Evolutionary conservation across 2,797 vertebrate species (phyloP).

Genomic region (Clamator glandarius): DNA sequence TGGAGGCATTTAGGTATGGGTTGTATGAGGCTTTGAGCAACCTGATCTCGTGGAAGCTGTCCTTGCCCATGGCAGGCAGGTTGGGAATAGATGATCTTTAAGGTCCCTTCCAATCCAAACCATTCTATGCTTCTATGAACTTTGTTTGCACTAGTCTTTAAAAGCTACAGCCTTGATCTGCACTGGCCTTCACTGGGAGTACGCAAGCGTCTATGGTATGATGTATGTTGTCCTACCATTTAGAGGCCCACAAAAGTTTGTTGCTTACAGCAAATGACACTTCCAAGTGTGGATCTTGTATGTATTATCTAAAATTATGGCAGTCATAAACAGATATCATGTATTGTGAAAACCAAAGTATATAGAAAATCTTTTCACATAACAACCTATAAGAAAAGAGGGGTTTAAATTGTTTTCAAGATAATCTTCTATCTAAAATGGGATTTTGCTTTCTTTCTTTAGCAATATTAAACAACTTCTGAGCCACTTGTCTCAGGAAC

Average conservation of each 20-base stretch:
- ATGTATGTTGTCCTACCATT: not conserved
- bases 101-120: too few species aligned
- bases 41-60: too few species aligned
- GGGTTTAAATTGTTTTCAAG: not conserved
- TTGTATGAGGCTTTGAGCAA: too few species aligned
- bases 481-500: not conserved
- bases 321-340: not conserved
- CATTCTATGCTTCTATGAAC: too few species aligned
- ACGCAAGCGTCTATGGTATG: fast-evolving
- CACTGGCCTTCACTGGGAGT: not conserved
- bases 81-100: too few species aligned
- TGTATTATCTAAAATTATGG: not conserved
- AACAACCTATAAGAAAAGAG: not conserved
- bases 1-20: too few species aligned
- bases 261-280: not conserved
- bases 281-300: not conserved
- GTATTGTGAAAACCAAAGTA: not conserved
- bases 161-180: not conserved
- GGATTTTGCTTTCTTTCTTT: not conserved
- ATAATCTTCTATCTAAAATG: not conserved
- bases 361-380: not conserved
- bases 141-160: not conserved
- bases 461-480: not conserved
- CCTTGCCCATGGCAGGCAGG: too few species aligned
- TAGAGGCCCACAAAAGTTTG: not conserved